Conservation (phyloP, 2,113 vertebrate genomes). For the Ictalurus furcatus region DNA sequence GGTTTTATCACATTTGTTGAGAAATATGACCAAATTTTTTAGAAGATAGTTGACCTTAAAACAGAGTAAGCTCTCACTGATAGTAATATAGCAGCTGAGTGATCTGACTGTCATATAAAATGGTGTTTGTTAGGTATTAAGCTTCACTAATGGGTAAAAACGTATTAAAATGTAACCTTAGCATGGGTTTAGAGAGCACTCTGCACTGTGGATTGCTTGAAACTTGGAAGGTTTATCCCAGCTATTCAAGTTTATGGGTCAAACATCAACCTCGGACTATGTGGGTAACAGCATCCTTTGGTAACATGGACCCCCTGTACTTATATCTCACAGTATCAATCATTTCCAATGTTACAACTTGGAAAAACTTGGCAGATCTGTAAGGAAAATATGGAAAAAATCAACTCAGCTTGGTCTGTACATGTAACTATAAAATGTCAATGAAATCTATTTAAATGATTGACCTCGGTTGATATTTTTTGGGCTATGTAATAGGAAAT, state of each 20-base stretch:
- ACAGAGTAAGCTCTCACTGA: not conserved
- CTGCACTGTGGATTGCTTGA: not conserved
- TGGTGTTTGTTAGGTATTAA: not conserved
- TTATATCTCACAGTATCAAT: conserved; percentile 55
- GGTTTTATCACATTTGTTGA: not conserved
- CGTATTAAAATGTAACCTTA: conserved; percentile 2
- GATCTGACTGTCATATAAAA: not conserved
- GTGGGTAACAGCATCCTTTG: conserved; percentile 1
- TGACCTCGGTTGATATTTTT: conserved; percentile 28
- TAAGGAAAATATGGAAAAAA: conserved; percentile 63
- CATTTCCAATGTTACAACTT: conserved; percentile 40
- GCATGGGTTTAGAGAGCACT: not conserved
- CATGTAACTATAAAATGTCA: conserved; percentile 43
- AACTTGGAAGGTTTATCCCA: not conserved
- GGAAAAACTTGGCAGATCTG: conserved; percentile 27
- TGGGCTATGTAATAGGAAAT: conserved; percentile 22
- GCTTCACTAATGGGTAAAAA: not conserved
- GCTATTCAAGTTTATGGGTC: not conserved
- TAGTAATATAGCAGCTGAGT: not conserved
- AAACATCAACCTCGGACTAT: not conserved
- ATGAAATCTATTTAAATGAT: conserved; percentile 25
- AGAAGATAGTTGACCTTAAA: not conserved
- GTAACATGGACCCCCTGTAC: conserved; percentile 34
- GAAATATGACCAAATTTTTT: not conserved
- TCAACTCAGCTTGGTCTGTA: conserved; percentile 52